Conservation (phyloP, 2,797 vertebrate genomes). For the Cynodonichthys magdalenae region DNA sequence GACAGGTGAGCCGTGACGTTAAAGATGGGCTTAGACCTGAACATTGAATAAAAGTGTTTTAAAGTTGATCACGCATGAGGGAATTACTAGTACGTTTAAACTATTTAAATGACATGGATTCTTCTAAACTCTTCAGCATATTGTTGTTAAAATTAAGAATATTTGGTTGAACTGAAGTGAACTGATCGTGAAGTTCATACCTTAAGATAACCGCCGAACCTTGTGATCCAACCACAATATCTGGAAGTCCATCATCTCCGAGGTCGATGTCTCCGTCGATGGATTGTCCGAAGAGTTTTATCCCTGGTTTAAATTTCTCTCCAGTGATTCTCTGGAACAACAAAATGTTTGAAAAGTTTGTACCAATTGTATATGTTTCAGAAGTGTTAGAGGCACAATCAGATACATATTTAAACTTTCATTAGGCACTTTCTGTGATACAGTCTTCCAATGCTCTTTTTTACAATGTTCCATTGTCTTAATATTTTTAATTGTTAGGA, state of each 20-base stretch:
- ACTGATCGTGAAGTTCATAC: conserved; percentile 53
- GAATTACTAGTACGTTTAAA: not conserved
- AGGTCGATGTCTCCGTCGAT: conserved; percentile 81
- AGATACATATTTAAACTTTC: not conserved
- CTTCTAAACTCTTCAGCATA: too few species aligned
- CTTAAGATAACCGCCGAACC: conserved; percentile 78
- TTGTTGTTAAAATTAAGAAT: too few species aligned
- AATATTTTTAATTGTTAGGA: too few species aligned
- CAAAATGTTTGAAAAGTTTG: not conserved
- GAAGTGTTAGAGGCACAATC: not conserved
- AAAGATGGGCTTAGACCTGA: conserved; percentile 81
- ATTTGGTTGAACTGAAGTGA: not conserved
- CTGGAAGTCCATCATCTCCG: conserved; percentile 73
- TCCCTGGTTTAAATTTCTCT: conserved; percentile 30
- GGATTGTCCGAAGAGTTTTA: conserved; percentile 84
- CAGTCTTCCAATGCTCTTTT: too few species aligned
- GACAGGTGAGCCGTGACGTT: conserved; percentile 55
- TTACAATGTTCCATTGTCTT: too few species aligned
- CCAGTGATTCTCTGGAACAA: conserved; percentile 78
- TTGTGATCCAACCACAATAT: conserved; percentile 81
- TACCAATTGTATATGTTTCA: not conserved
- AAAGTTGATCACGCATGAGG: not conserved
- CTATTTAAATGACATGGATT: too few species aligned
- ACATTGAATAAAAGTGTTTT: conserved; percentile 1
- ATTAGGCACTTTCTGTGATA: not conserved